A percentile compares a stretch with the other conserved stretches of the same genome.
phyloP scores from a whole-genome alignment of 2,888 invertebrate species.

The Apodemia hepburni region DNA sequence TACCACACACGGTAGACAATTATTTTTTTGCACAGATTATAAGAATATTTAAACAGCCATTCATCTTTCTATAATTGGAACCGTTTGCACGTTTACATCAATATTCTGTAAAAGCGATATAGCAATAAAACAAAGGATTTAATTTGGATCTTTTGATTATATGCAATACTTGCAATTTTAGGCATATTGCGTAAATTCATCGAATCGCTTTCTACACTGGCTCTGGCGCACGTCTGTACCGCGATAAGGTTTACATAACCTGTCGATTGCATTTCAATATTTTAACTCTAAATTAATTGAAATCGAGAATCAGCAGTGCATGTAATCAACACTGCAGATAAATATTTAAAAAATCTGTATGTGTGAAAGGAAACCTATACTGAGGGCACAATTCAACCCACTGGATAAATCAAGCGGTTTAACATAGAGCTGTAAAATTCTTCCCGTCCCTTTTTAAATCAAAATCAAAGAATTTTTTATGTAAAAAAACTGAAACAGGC shows the following conservation, averaged over 20 bases:
- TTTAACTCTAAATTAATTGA: constrained; percentile 7
- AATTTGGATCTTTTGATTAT: constrained; percentile 41
- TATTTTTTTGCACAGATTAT: too few species aligned
- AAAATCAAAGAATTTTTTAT: too few species aligned
- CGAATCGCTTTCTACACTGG: constrained; percentile 66
- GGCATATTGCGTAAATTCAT: constrained; percentile 61
- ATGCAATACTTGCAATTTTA: constrained; percentile 38
- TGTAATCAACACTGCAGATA: background rate
- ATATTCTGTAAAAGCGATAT: constrained; percentile 19
- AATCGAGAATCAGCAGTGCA: background rate
- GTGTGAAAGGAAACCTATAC: background rate
- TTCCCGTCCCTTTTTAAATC: too few species aligned
- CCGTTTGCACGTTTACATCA: background rate
- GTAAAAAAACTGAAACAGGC: too few species aligned
- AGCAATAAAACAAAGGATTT: constrained; percentile 23
- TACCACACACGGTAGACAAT: too few species aligned
- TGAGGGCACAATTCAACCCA: too few species aligned
- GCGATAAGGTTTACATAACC: constrained; percentile 32
- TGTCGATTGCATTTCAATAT: constrained; percentile 3
- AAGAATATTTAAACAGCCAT: background rate
- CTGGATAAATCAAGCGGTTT: too few species aligned
- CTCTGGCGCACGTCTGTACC: constrained; percentile 48
- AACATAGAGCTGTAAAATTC: too few species aligned
- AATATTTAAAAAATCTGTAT: background rate
- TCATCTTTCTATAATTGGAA: background rate